These are phyloP conservation scores for Temnothorax unifasciatus DNA, from an alignment of 2,888 invertebrate genomes.

Conservation along the genomic window DNA sequence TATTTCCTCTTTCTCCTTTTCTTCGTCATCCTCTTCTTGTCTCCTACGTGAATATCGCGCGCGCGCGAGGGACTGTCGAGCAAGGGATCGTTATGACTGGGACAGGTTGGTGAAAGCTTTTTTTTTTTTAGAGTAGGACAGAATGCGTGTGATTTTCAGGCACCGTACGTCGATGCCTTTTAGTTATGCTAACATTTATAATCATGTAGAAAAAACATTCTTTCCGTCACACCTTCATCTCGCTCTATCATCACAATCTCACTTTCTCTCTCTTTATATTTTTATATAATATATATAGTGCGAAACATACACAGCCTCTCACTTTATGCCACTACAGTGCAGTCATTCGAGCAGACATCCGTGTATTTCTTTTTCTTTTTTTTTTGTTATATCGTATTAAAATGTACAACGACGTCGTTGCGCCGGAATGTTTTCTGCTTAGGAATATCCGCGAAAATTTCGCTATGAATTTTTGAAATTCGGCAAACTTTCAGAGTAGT, in stretches of 20 bases:
- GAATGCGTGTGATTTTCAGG: slow-evolving; percentile 66
- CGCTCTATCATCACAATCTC: slow-evolving; percentile 58
- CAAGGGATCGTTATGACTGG: slow-evolving; percentile 55
- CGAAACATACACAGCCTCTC: slow-evolving; percentile 64
- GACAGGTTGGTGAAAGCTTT: slow-evolving; percentile 54
- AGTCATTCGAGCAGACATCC: slow-evolving; percentile 61
- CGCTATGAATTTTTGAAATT: not conserved
- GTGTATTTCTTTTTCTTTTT: slow-evolving; percentile 43
- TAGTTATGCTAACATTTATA: slow-evolving; percentile 73
- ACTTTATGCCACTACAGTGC: slow-evolving; percentile 63
- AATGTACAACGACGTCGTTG: slow-evolving; percentile 58
- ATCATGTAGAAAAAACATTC: slow-evolving; percentile 76
- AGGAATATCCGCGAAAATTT: slow-evolving; percentile 43
- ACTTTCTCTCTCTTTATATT: slow-evolving; percentile 42
- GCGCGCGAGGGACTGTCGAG: slow-evolving; percentile 69
- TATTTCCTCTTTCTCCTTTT: slow-evolving; percentile 57
- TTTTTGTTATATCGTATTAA: slow-evolving; percentile 51
- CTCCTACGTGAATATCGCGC: slow-evolving; percentile 44
- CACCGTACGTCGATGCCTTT: slow-evolving; percentile 69
- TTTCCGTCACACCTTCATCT: slow-evolving; percentile 60
- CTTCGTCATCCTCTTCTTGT: slow-evolving; percentile 54
- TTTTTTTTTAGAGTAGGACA: slow-evolving; percentile 56
- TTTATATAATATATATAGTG: slow-evolving; percentile 65
- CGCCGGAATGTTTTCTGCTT: slow-evolving; percentile 62
- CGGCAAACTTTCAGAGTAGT: not conserved